phyloP scores from a whole-genome alignment of 2,113 vertebrate species.

The Triplophysa rosa region DNA sequence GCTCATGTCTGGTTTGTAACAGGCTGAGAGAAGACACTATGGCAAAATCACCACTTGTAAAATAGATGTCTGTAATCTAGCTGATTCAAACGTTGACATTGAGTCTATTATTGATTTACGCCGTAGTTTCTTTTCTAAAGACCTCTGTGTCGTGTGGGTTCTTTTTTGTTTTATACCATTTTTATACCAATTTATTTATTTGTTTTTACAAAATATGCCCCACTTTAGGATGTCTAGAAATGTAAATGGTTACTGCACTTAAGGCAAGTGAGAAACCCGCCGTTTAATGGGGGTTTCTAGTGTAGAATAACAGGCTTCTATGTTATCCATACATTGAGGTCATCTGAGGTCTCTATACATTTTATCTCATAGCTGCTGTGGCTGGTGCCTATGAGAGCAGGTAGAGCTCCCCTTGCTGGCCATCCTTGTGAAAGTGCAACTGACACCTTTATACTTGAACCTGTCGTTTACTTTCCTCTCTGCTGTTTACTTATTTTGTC shows the following conservation, averaged over 20 bases:
- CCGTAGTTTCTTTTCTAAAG: not conserved
- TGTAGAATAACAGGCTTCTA: not conserved
- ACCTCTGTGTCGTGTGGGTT: not conserved
- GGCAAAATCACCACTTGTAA: not conserved
- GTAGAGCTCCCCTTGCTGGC: constrained; percentile 53
- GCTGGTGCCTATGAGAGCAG: constrained; percentile 16
- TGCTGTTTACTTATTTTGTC: not conserved
- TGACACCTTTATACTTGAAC: not conserved
- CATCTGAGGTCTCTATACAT: constrained; percentile 46
- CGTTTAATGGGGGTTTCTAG: not conserved
- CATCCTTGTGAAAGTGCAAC: not conserved
- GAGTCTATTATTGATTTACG: not conserved
- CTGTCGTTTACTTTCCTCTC: not conserved
- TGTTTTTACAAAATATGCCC: not conserved
- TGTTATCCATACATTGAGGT: constrained; percentile 40
- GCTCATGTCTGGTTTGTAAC: constrained; percentile 12
- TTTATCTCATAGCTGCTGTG: constrained; percentile 6
- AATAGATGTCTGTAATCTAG: not conserved
- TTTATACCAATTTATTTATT: not conserved
- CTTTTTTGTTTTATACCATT: not conserved
- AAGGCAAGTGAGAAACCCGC: not conserved
- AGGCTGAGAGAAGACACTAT: not conserved
- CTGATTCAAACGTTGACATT: not conserved
- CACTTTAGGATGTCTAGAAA: not conserved
- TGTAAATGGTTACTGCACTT: constrained; percentile 3